These are phyloP conservation scores for Apantesis nais DNA, from an alignment of 2,888 invertebrate genomes.

Conservation along the genomic window DNA sequence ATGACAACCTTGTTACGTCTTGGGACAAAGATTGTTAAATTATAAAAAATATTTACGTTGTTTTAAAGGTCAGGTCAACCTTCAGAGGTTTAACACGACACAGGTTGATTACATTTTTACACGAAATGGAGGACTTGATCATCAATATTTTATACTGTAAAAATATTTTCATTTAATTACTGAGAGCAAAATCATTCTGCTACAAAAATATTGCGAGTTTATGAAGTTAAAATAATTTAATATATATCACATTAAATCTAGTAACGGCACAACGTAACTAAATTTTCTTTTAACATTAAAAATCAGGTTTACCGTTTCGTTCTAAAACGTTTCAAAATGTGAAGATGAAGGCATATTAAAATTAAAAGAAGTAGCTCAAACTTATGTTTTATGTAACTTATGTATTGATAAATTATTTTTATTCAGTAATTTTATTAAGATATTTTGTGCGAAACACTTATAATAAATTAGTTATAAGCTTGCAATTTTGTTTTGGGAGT, in stretches of 20 bases:
- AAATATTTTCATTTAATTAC: constrained; percentile 3
- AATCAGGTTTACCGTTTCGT: background rate
- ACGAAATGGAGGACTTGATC: background rate
- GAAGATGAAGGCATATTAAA: background rate
- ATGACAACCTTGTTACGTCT: too few species aligned
- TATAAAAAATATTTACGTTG: too few species aligned
- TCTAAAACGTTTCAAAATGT: background rate
- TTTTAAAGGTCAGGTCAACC: background rate
- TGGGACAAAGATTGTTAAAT: too few species aligned
- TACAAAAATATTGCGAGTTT: background rate
- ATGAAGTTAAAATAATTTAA: too few species aligned
- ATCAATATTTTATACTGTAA: background rate
- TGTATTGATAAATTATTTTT: too few species aligned
- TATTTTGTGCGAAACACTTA: too few species aligned
- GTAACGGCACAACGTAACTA: background rate
- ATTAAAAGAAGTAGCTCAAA: too few species aligned
- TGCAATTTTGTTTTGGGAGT: too few species aligned
- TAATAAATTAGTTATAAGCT: too few species aligned
- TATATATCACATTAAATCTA: background rate
- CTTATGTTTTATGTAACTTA: too few species aligned
- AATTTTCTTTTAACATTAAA: background rate
- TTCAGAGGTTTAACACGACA: background rate
- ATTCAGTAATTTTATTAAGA: too few species aligned
- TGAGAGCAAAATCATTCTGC: background rate
- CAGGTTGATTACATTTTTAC: background rate